Percentiles rank a stretch among this genome's conserved stretches.
Conservation (phyloP, 2,113 vertebrate species). For the Arothron firmamentum region DNA sequence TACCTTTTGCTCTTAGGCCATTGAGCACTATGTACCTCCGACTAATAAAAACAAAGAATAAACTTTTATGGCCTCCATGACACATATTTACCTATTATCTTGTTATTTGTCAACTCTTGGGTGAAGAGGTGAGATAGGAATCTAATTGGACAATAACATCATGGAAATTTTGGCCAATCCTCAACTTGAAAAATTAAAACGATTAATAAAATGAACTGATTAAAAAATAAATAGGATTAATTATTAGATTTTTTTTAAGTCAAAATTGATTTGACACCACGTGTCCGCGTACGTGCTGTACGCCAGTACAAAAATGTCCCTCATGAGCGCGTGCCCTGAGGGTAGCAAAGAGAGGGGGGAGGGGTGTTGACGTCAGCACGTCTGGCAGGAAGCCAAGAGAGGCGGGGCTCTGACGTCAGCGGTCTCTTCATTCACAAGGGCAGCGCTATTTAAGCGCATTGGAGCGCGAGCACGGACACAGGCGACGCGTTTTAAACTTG, state of each 20-base stretch:
- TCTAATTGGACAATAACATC: conserved; percentile 68
- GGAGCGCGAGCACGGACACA: background rate
- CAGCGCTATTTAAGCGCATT: conserved; percentile 43
- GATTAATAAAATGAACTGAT: background rate
- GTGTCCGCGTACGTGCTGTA: conserved; percentile 38
- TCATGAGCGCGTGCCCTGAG: conserved; percentile 11
- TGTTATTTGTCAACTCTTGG: conserved; percentile 75
- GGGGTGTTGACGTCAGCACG: conserved; percentile 56
- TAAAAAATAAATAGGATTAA: background rate
- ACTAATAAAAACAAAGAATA: conserved; percentile 81
- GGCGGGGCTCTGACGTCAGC: conserved; percentile 58
- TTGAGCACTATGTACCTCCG: conserved; percentile 76
- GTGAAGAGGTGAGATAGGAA: conserved; percentile 69
- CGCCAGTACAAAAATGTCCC: conserved; percentile 33
- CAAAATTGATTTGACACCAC: background rate
- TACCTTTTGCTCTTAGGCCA: conserved; percentile 73
- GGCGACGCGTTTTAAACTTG: conserved; percentile 1
- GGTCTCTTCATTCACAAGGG: conserved; percentile 15
- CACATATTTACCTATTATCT: conserved; percentile 75
- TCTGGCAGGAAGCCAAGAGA: conserved; percentile 49
- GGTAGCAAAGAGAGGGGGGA: accelerated
- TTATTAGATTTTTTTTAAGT: too few relatives aligned
- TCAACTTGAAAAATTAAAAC: too few relatives aligned
- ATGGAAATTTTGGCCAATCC: conserved; percentile 10
- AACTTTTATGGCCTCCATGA: conserved; percentile 76